Evolutionary conservation across 2,888 invertebrate species (phyloP), one percentile per base, ranked within the genome.

Genomic region (Trichogramma dendrolimi): DNA sequence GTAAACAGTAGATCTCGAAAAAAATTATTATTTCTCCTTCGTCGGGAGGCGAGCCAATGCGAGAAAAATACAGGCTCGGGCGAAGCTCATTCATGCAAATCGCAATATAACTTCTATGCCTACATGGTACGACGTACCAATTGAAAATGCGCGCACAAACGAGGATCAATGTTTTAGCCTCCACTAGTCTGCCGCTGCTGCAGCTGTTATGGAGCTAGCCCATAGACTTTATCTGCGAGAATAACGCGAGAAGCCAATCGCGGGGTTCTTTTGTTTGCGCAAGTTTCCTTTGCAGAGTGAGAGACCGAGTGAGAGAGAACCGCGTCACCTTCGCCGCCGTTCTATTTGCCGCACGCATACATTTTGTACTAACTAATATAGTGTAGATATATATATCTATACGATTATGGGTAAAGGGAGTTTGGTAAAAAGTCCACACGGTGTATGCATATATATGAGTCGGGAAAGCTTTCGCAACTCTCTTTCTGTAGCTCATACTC

Each of bases 81-180:
- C 51, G 51, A 5, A n/a, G 40, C 40, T n/a, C 11, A 51, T 8
- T 54, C 42, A 54, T 54, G 54, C 42, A 54, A 54, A 42, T 38
- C 11, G 43, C 51, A 40, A 51, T 51, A 54, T 43, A 43, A 54
- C 54, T n/a, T 14, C 14, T 14, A 14, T 14, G 14, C 14, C 14
- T 14, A 14, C 14, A 14, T 14, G 14, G 14, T 14, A 14, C 14
- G 14, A 14, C 14, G 14, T 14, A 14, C 14, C 59, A 53, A 63
- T 59, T 56, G 61, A 63, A 65, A 61, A 62, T 61, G 62, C 60
- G 55, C 58, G 14, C 14, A 14, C 14, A 14, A 14, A 14, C 60
- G 60, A 61, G 65, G 65, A 65, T 65, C 62, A 62, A 61, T 62
- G 62, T 62, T 61, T 65, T 49, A 56, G 61, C 61, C 55, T 61